These are phyloP conservation scores for Pristionchus entomophagus DNA, from an alignment of 2,888 invertebrate genomes.

Conservation along the genomic window DNA sequence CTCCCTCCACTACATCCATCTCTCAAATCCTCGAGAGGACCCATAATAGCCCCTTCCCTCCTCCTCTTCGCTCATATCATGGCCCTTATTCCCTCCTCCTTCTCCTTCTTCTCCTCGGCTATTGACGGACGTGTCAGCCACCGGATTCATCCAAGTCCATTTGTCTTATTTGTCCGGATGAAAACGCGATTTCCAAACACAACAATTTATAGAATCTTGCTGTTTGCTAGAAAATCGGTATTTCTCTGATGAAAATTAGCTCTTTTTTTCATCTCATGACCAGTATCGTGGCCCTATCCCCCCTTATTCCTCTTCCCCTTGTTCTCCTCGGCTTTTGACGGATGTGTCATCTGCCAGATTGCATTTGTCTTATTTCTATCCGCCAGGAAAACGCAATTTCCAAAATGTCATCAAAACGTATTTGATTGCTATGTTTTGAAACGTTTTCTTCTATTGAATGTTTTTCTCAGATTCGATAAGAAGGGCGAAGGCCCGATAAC, in stretches of 20 bases:
- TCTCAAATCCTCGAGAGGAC: slow-evolving; percentile 17
- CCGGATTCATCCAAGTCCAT: too few species aligned
- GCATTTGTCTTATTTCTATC: too few species aligned
- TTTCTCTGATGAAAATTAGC: too few species aligned
- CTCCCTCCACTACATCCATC: neutral
- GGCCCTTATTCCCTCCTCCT: neutral
- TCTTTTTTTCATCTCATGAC: too few species aligned
- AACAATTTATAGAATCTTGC: too few species aligned
- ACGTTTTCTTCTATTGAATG: neutral
- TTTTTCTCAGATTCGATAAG: neutral
- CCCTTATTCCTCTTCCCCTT: neutral
- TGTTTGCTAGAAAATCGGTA: too few species aligned
- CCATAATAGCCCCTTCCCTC: slow-evolving; percentile 21
- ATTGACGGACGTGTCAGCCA: too few species aligned
- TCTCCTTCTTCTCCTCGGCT: neutral
- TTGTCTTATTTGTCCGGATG: too few species aligned
- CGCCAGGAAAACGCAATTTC: too few species aligned
- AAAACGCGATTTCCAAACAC: too few species aligned
- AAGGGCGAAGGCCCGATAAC: neutral
- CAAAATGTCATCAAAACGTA: too few species aligned
- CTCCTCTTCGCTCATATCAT: slow-evolving; percentile 3
- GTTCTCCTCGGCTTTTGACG: neutral
- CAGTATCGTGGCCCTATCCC: too few species aligned
- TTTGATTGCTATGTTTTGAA: neutral
- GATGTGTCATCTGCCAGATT: slow-evolving; percentile 4